Evolutionary conservation across 2,888 invertebrate genomes (phyloP).

Genomic region (Brachypalpus laphriformis): DNA sequence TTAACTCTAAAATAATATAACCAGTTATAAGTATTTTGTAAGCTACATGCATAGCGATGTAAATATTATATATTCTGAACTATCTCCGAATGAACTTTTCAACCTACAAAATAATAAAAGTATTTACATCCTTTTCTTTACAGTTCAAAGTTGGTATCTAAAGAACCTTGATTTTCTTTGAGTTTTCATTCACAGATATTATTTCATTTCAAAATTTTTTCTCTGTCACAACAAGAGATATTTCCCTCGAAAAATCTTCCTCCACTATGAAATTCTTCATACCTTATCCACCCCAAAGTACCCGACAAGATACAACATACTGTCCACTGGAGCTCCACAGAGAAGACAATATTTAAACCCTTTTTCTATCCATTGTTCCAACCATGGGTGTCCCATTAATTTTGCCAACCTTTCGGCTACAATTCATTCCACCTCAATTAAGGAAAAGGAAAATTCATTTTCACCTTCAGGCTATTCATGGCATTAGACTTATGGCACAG

Average conservation of each 20-base stretch:
- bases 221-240: constrained; percentile 17
- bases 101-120: too few species aligned
- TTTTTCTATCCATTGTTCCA: background rate
- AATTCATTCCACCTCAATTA: constrained; percentile 63
- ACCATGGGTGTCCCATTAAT: constrained; percentile 34
- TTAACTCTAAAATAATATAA: too few species aligned
- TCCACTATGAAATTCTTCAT: background rate
- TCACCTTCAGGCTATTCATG: constrained; percentile 51
- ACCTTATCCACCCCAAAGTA: background rate
- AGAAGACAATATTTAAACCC: background rate
- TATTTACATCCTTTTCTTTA: background rate
- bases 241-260: constrained; percentile 1
- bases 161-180: background rate
- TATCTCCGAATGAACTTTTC: too few species aligned
- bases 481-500: constrained; percentile 44
- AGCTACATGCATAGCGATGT: too few species aligned
- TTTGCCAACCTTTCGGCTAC: constrained; percentile 51
- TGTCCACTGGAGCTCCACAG: background rate
- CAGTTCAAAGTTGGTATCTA: too few species aligned
- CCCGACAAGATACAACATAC: background rate
- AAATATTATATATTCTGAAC: too few species aligned
- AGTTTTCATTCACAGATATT: background rate
- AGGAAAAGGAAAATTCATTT: constrained; percentile 64
- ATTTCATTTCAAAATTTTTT: constrained; percentile 1
- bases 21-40: too few species aligned